phyloP scores from a whole-genome alignment of 2,113 vertebrate genomes.

The Manacus vitellinus region DNA sequence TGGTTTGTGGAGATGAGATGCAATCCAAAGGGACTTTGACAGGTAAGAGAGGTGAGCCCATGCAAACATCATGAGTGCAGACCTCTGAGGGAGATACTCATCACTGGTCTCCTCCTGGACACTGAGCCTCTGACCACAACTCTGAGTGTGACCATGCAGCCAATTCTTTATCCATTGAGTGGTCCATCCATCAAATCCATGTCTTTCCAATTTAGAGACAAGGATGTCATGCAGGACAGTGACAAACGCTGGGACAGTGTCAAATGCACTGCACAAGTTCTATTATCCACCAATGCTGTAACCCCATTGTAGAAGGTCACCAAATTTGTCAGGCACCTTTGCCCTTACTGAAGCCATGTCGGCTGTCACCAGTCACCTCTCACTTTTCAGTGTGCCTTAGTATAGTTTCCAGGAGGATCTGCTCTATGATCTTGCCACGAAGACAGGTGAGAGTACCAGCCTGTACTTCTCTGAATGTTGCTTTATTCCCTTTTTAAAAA shows the following conservation, averaged over 20 bases:
- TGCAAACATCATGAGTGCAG: background rate
- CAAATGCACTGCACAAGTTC: background rate
- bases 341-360: background rate
- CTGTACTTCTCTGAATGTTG: background rate
- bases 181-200: background rate
- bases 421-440: background rate
- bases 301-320: background rate
- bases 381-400: background rate
- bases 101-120: background rate
- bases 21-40: background rate
- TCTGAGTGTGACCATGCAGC: background rate
- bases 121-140: background rate
- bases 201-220: background rate
- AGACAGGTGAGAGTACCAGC: background rate
- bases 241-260: background rate
- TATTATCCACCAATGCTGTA: background rate
- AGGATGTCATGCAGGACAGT: background rate
- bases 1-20: background rate
- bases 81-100: background rate
- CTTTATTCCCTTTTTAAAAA: background rate
- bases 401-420: background rate
- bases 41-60: background rate
- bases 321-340: background rate
- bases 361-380: background rate
- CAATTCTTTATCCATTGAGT: background rate